Evolutionary conservation across 2,113 vertebrate genomes (phyloP), one percentile per base, ranked within the genome.

Genomic region (Varanus komodoensis): DNA sequence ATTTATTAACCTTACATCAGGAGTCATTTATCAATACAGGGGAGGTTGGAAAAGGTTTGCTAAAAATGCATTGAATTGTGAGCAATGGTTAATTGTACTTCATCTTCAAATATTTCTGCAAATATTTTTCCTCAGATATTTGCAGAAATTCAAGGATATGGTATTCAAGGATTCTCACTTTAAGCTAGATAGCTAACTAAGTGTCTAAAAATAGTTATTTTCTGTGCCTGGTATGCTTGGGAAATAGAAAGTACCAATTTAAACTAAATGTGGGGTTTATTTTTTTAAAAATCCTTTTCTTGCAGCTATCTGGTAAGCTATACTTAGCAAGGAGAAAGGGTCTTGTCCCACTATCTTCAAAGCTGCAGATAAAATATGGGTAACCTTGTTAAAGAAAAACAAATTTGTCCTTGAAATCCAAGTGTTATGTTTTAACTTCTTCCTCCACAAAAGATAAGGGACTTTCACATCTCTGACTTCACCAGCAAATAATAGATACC

Each of bases 181-280:
- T 68, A 1, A 88, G 88, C 48, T 84, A 87, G 93, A 74, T 89
- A 34, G 67, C 2, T 94, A 86, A 64, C 67, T 83, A 82, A 50
- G 4, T 44, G 19, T 61, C 73, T 48, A 8, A 32, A 52, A 75
- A 82, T 34, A 21, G 12, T 57, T 87, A 86, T 93, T 92, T 94
- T 92, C 75, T 61, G 25, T 79, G 84, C 93, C 83, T 91, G 80
- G 87, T 86, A 74, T 85, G 48, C 81, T 86, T 84, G 67, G 80
- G 44, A 93, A 64, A 92, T 67, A 82, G 54, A 85, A 86, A 92
- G 12, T 38, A 90, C 82, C 73, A 80, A 69, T 44, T 92, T 38
- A 91, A 94, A 89, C 6, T 6, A 88, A 67, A 52, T 8, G 4
- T 34, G 82, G 50, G 38, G 50, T 21, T 77, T 68, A 17, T 57